A percentile compares a stretch with the other conserved stretches of the same genome.
These are phyloP conservation scores for Drosophila ezoana DNA, from an alignment of 2,888 invertebrate species.

Conservation along the genomic window DNA sequence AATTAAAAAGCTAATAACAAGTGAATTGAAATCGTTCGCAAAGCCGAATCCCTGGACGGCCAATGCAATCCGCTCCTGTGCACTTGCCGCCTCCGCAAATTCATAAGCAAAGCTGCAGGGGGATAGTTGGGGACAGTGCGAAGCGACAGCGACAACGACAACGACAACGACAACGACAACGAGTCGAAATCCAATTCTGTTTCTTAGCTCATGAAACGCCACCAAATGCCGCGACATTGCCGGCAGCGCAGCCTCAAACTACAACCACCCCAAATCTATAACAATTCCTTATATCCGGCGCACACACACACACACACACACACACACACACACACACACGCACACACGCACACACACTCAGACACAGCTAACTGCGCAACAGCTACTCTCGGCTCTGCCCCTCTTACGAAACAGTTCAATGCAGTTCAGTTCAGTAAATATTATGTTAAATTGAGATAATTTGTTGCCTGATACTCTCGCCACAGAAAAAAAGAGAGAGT, in stretches of 20 bases:
- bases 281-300: no score
- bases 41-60: constrained; percentile 4
- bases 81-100: constrained; percentile 6
- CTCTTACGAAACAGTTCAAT: constrained; percentile 59
- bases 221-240: constrained; percentile 57
- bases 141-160: constrained; percentile 37
- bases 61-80: constrained; percentile 39
- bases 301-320: neutral
- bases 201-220: constrained; percentile 70
- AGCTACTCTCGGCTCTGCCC: neutral
- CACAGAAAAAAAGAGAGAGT: neutral
- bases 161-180: constrained; percentile 38
- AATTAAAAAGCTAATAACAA: no score
- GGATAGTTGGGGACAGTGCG: constrained; percentile 17
- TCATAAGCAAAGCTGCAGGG: constrained; percentile 61
- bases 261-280: no score
- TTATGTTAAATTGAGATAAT: constrained; percentile 78
- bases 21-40: no score
- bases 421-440: constrained; percentile 76
- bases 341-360: no score
- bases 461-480: constrained; percentile 67
- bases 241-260: constrained; percentile 25
- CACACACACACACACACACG: no score
- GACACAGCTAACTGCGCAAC: neutral
- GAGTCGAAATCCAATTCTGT: constrained; percentile 71